Base-by-base conservation (phyloP, 1,140 invertebrate genomes). In the Brachionus paranguensis region DNA sequence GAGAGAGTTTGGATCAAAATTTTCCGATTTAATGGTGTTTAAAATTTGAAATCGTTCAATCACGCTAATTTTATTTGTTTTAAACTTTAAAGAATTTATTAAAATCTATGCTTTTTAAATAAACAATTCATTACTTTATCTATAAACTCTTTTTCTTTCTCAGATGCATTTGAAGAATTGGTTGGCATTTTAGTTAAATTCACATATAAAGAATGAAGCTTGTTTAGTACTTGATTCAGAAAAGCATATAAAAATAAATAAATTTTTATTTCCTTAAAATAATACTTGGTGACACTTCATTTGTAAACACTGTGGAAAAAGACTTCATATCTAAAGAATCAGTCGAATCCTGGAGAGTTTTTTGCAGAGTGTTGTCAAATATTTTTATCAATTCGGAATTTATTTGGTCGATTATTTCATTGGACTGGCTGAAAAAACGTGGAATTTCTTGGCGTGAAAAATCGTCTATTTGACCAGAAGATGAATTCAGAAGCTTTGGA, bases 381-480 rank as follows among this genome's bases (percentile, higher is more conserved):
- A 81, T 43, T 43, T 65, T 20, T 11, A 24, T 29, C 33, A 43
- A 41, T 24, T 81, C 78, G 10, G 29, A 29, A 45, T 45, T 29
- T 33, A 65, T 37, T 20, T 64, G 3, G 2, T 65, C 53, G 0
- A 81, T 14, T 33, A 64, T 6, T 6, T 24, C n/a, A 20, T 20
- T n/a, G 12, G 53, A 8, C 33, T 81, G 55, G 20, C 7, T 14
- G 27, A 60, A 64, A 68, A 81, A 81, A 6, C 37, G 20, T 0
- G 78, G 50, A 20, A 81, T 64, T 10, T 81, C 78, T 64, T 81
- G 6, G 20, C n/a, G 37, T 12, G 64, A 81, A 68, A 64, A 81
- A 41, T 81, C 78, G 12, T 81, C 27, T 17, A 81, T 27, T 81
- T 68, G 78, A 14, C 17, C 14, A 7, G 64, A 41, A 12, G 53